Evolutionary conservation across 2,888 invertebrate species (phyloP), one percentile per base, ranked within the genome.

Genomic region (Pollenia angustigena): DNA sequence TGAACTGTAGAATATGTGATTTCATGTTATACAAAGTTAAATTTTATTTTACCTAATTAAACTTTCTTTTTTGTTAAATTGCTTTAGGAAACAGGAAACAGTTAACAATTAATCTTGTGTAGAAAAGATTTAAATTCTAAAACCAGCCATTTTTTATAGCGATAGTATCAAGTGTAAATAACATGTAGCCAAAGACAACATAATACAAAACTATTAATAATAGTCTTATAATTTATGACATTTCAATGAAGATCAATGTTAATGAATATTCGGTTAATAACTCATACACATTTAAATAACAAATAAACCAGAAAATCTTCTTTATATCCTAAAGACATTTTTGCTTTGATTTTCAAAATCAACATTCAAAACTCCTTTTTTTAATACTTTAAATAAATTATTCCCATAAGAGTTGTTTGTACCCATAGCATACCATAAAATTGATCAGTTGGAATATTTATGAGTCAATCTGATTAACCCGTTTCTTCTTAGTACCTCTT

Each of bases 371-470:
- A 68, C 58, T 75, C 75, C 60, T 75, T 48, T n/a, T 12, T 78
- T 44, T 50, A 16, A 18, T 40, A 40, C 69, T 18, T 18, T 68
- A 76, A 80, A 86, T 64, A 82, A 85, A 69, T 71, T 82, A 80
- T 78, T 78, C 72, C 56, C 64, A 83, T 52, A 44, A 40, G 6
- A 68, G 18, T 42, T 52, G 40, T 18, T 60, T 44, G 62, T 42
- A 64, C n/a, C 23, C 18, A 18, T 23, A 81, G 42, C 48, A 62
- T 54, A 48, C 18, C 50, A 80, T 72, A 83, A 64, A 83, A 86
- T 76, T 86, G 86, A 86, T 86, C 79, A 52, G 58, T 72, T 75
- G 48, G 80, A 83, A 86, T 83, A 86, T 86, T 83, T 86, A 86
- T 86, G 76, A 83, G 75, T 71, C 83, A 83, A 86, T 80, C 79